Percentiles rank a stretch among this genome's conserved stretches.
Conservation (phyloP, 1,140 invertebrate species). For the Conus betulinus region DNA sequence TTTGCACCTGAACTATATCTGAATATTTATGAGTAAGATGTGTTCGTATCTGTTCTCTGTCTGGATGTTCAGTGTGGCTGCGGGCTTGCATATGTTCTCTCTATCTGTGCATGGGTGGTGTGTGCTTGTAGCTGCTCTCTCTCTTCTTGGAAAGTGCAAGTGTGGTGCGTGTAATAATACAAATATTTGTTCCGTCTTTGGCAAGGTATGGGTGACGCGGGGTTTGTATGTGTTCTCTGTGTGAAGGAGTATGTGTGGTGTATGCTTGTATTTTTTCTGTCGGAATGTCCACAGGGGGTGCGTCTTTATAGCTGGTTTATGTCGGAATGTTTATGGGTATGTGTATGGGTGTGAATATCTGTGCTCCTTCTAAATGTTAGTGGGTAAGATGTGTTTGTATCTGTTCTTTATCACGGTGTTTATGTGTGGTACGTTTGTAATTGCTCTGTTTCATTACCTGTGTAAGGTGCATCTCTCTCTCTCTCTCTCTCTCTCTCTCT, state of each 20-base stretch:
- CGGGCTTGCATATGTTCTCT: too few species aligned
- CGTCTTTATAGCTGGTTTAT: too few species aligned
- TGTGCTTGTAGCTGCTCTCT: too few species aligned
- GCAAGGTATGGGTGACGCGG: background rate
- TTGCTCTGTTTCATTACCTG: too few species aligned
- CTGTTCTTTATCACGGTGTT: background rate
- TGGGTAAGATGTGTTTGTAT: background rate
- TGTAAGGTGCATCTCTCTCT: too few species aligned
- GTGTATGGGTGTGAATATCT: background rate
- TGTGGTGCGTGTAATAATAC: too few species aligned
- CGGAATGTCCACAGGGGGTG: too few species aligned
- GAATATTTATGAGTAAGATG: background rate
- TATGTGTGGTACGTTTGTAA: too few species aligned
- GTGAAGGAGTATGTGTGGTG: background rate
- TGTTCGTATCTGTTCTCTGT: background rate
- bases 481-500: too few species aligned
- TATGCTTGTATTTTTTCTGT: background rate
- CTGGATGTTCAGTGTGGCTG: background rate
- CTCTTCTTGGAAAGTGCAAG: too few species aligned
- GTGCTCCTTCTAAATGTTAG: background rate
- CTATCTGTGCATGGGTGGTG: too few species aligned
- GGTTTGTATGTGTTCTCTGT: background rate
- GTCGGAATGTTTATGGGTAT: background rate
- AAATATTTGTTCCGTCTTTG: too few species aligned
- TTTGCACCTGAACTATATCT: background rate